Evolutionary conservation across 64 coral and sea anemone species (phyloP).

Genomic region (Porites australiensis): DNA sequence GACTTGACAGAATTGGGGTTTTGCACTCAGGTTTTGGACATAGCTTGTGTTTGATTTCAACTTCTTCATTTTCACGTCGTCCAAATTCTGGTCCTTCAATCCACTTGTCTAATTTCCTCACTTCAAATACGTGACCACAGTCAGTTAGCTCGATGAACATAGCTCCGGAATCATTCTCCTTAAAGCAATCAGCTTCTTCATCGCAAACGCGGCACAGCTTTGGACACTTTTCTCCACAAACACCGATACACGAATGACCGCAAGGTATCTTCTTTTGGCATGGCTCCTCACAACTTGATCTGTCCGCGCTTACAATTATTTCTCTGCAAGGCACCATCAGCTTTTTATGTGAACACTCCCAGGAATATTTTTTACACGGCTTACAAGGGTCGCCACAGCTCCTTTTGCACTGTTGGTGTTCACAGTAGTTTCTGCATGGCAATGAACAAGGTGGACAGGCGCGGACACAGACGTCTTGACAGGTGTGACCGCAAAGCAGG

Average conservation of each 20-base stretch:
- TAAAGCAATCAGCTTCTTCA: conserved; percentile 47
- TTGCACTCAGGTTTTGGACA: conserved; percentile 74
- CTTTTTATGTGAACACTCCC: conserved; percentile 63
- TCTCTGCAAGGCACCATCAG: conserved; percentile 58
- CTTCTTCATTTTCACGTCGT: not conserved
- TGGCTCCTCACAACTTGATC: conserved; percentile 62
- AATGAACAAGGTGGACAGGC: conserved; percentile 79
- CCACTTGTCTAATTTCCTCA: conserved; percentile 61
- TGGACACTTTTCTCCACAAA: conserved; percentile 83
- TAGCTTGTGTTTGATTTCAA: not conserved
- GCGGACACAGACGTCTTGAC: conserved; percentile 43
- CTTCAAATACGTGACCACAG: conserved; percentile 89
- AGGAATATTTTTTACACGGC: conserved; percentile 49
- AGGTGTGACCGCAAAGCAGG: conserved; percentile 72
- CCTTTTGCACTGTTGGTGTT: conserved; percentile 38
- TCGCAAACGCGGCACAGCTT: conserved; percentile 81
- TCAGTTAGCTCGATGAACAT: conserved; percentile 81
- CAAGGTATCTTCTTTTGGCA: conserved; percentile 54
- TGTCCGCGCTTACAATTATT: conserved; percentile 16
- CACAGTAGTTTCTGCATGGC: conserved; percentile 34
- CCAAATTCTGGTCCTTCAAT: conserved; percentile 40
- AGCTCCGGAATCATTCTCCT: conserved; percentile 60
- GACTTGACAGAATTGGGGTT: conserved; percentile 63
- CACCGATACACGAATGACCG: conserved; percentile 69
- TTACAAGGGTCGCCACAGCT: conserved; percentile 67